Conservation (phyloP, 1,140 invertebrate species). For the Leptopilina boulardi region DNA sequence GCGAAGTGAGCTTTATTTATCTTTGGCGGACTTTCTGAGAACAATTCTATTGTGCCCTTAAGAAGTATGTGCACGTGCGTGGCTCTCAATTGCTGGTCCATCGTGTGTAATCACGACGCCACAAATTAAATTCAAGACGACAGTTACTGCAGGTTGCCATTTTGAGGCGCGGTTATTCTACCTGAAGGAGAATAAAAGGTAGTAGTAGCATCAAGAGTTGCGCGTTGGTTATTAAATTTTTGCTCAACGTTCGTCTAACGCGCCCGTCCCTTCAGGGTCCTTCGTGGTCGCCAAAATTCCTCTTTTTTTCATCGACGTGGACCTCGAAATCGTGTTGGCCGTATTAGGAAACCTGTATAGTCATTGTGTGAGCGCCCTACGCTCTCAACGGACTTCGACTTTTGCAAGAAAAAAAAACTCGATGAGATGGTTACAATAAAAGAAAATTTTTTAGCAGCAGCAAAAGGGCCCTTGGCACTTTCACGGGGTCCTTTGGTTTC, state of each 20-base stretch:
- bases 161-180: constrained; percentile 26
- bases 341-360: constrained; percentile 44
- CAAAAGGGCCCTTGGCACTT: constrained; percentile 12
- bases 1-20: constrained; percentile 23
- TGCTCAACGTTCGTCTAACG: constrained; percentile 28
- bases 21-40: constrained; percentile 19
- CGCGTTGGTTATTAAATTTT: constrained; percentile 34
- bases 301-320: constrained; percentile 37
- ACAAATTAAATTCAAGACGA: constrained; percentile 33
- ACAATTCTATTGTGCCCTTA: constrained; percentile 32
- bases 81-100: constrained; percentile 30
- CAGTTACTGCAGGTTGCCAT: constrained; percentile 23
- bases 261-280: constrained; percentile 16
- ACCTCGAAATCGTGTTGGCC: constrained; percentile 9
- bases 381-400: constrained; percentile 13
- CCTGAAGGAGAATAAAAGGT: constrained; percentile 21
- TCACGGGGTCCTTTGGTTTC: constrained; percentile 9
- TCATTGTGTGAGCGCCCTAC: constrained; percentile 37
- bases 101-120: constrained; percentile 32
- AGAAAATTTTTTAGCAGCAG: constrained; percentile 21
- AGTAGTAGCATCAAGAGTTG: too few relatives aligned
- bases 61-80: constrained; percentile 31
- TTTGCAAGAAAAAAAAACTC: constrained; percentile 29
- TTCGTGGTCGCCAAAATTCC: constrained; percentile 33
- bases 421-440: not conserved